Evolutionary conservation across 2,113 vertebrate genomes (phyloP).

Genomic region (Caretta caretta): DNA sequence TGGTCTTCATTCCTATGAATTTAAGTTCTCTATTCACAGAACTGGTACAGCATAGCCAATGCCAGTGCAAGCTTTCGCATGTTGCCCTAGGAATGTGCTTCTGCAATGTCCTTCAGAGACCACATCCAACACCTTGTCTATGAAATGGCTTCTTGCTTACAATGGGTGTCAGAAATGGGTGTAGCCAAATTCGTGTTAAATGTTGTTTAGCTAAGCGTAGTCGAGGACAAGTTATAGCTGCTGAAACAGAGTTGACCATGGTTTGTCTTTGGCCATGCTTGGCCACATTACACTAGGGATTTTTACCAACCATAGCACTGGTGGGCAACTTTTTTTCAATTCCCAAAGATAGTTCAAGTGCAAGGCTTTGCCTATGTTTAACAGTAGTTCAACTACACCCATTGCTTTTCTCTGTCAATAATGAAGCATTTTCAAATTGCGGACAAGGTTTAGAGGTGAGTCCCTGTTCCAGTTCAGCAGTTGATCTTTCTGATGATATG

Average conservation of each 20-base stretch:
- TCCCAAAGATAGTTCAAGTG: too few species aligned
- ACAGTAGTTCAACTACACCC: too few species aligned
- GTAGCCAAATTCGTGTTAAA: background rate
- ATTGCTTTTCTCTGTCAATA: too few species aligned
- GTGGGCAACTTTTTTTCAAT: too few species aligned
- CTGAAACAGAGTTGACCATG: background rate
- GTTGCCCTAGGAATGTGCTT: background rate
- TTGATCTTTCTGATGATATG: too few species aligned
- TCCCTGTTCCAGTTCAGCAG: too few species aligned
- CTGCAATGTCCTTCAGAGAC: background rate
- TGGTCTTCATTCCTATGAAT: background rate
- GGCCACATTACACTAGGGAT: too few species aligned
- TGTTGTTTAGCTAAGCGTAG: rapidly evolving
- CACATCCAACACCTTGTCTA: background rate
- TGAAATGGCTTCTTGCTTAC: background rate
- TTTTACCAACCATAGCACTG: too few species aligned
- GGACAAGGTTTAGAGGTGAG: too few species aligned
- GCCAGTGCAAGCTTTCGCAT: background rate
- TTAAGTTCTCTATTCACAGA: background rate
- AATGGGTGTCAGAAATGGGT: background rate
- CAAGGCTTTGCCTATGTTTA: too few species aligned
- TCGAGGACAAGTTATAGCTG: background rate
- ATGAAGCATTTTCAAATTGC: too few species aligned
- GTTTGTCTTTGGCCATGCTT: too few species aligned
- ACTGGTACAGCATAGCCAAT: background rate